These are phyloP conservation scores for Actinemys pallida DNA, from an alignment of 2,113 vertebrate genomes.

Conservation along the genomic window DNA sequence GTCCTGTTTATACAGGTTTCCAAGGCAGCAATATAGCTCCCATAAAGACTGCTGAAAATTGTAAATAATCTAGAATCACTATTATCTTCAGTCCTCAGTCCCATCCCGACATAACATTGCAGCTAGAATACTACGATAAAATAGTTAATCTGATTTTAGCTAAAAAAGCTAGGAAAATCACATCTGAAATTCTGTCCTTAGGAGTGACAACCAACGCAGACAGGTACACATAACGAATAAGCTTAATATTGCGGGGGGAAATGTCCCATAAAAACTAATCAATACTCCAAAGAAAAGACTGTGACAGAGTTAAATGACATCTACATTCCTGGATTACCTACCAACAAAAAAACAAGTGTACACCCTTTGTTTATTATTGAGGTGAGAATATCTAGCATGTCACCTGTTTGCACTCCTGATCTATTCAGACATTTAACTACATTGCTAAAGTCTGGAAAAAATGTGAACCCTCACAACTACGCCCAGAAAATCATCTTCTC, in stretches of 20 bases:
- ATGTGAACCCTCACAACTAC: not conserved
- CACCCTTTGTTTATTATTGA: not conserved
- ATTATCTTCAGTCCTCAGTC: not conserved
- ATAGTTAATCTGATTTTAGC: not conserved
- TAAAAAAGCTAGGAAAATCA: not conserved
- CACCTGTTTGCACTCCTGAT: not conserved
- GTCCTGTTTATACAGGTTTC: constrained; percentile 23
- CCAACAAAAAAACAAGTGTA: not conserved
- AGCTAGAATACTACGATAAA: not conserved
- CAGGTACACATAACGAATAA: not conserved
- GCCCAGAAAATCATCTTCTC: not conserved
- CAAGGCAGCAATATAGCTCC: not conserved
- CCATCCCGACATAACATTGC: not conserved
- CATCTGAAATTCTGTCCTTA: not conserved
- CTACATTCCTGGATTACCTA: not conserved
- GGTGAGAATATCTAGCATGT: not conserved
- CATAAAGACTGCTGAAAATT: constrained; percentile 28
- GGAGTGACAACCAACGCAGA: not conserved
- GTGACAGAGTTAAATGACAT: not conserved
- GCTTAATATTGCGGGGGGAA: not conserved
- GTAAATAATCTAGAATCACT: not conserved
- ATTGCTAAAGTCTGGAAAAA: not conserved
- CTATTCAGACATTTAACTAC: not conserved
- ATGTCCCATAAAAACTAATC: not conserved
- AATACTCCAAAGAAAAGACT: not conserved